Percentiles rank a stretch among this genome's conserved stretches.
Evolutionary conservation across 2,797 vertebrate genomes (phyloP).

Genomic region (Sphenopsis melanotis): DNA sequence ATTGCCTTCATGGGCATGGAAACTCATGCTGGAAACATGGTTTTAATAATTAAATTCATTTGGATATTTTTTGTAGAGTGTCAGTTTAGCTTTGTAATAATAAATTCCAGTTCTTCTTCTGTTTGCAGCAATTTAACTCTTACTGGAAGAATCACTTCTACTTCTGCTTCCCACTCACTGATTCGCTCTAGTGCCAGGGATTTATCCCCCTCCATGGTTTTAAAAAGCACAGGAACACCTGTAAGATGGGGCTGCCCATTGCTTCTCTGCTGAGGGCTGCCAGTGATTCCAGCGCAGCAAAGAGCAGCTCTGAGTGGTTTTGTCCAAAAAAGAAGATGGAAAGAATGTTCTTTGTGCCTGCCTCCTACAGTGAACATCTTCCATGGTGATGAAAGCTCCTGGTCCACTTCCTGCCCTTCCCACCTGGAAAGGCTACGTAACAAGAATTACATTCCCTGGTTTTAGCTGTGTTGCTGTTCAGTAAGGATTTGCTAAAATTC

Average conservation of each 20-base stretch:
- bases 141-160: not conserved
- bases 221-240: not conserved
- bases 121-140: not conserved
- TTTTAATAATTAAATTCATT: slow-evolving; percentile 19
- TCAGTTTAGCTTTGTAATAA: not conserved
- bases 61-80: not conserved
- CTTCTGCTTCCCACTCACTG: not conserved
- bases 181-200: not conserved
- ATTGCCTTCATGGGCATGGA: not conserved
- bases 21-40: not conserved
- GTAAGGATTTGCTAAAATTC: not conserved
- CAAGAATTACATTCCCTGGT: not conserved
- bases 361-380: not conserved
- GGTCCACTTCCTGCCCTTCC: not conserved
- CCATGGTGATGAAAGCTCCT: not conserved
- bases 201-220: not conserved
- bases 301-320: not conserved
- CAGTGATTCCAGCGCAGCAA: not conserved
- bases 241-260: not conserved
- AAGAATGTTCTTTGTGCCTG: not conserved
- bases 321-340: not conserved
- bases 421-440: not conserved
- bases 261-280: not conserved
- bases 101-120: not conserved
- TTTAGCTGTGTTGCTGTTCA: not conserved